Base-by-base conservation (phyloP, 2,797 vertebrate species). In the Sebastes aleutianus region DNA sequence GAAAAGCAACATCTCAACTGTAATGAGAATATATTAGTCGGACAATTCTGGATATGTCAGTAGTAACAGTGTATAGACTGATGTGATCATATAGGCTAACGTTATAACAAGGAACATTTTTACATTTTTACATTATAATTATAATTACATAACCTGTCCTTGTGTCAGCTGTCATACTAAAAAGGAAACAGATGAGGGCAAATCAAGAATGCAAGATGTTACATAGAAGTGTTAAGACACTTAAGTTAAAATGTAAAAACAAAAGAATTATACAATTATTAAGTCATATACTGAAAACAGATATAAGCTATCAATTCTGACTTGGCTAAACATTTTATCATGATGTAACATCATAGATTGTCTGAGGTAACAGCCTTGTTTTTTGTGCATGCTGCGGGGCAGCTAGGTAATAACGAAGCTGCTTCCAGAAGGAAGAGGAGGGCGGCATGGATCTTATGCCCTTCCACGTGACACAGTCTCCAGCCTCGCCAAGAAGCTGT, bases 381-480 rank as follows among this genome's bases (percentile, higher is more conserved):
- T 34, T 72, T n/a, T 34, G 3, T 3, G 47, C 4, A 4, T 3
- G 9, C 20, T 63, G 79, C 0, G 78, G 76, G 36, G 84, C 79
- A 31, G 96, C 96, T 89, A 99, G 96, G 74, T 96, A 83, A 76
- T 97, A 98, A 1, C 95, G 95, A 57, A 99, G 94, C 66, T 95
- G 92, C 88, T 97, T 99, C 97, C 97, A 98, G 94, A 99, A 98
- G 70, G 87, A 89, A 54, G 97, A 97, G 74, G 96, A 95, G 13
- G 88, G 6, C 0, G 85, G 57, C 54, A 82, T 82, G 58, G 96
- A 96, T 54, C 92, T 79, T 4, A 79, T 70, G 12, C 96, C 94
- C 78, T 92, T 94, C 98, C 98, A 99, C 59, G 94, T 96, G 50
- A 98, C 90, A 31, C 94, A 84, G 22, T 92, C 90, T 67, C 93